A percentile compares a stretch with the other conserved stretches of the same genome.
These are phyloP conservation scores for Esox lucius DNA, from an alignment of 2,797 vertebrate species.

Conservation along the genomic window DNA sequence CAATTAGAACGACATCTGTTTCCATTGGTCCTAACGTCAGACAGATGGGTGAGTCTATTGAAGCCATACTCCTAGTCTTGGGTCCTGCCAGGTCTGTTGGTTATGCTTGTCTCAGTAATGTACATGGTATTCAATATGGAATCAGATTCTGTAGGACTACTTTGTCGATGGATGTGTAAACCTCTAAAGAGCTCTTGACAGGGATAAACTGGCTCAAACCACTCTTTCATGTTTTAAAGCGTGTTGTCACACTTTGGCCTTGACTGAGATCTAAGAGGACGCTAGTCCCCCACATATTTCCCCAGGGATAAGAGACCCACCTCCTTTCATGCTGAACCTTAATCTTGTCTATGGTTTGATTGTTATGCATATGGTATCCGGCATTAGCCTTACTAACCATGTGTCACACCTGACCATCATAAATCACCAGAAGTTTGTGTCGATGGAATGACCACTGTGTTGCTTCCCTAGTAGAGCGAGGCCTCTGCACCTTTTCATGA, in stretches of 20 bases:
- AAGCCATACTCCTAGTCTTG: slow-evolving; percentile 80
- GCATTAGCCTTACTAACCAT: background rate
- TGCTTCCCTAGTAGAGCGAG: background rate
- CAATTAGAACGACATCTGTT: slow-evolving; percentile 99
- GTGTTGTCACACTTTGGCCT: slow-evolving; percentile 13
- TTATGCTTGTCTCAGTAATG: slow-evolving; percentile 51
- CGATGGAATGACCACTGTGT: background rate
- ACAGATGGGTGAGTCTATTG: slow-evolving; percentile 91
- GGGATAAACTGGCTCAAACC: slow-evolving; percentile 48
- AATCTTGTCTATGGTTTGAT: background rate
- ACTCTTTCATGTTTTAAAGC: slow-evolving; percentile 65
- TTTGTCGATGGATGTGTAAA: slow-evolving; percentile 57
- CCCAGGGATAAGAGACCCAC: slow-evolving; percentile 18
- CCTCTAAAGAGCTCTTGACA: slow-evolving; percentile 29
- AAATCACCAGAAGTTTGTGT: background rate
- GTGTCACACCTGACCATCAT: background rate
- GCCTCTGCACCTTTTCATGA: background rate
- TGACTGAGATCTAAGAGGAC: slow-evolving; percentile 18
- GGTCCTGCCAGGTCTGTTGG: slow-evolving; percentile 80
- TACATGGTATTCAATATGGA: slow-evolving; percentile 68
- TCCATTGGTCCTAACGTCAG: slow-evolving; percentile 90
- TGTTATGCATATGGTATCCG: background rate
- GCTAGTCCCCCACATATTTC: slow-evolving; percentile 10
- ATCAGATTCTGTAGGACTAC: slow-evolving; percentile 47
- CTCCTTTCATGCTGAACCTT: background rate